phyloP scores from a whole-genome alignment of 2,888 invertebrate species.

The Venustoraphidia nigricollis region DNA sequence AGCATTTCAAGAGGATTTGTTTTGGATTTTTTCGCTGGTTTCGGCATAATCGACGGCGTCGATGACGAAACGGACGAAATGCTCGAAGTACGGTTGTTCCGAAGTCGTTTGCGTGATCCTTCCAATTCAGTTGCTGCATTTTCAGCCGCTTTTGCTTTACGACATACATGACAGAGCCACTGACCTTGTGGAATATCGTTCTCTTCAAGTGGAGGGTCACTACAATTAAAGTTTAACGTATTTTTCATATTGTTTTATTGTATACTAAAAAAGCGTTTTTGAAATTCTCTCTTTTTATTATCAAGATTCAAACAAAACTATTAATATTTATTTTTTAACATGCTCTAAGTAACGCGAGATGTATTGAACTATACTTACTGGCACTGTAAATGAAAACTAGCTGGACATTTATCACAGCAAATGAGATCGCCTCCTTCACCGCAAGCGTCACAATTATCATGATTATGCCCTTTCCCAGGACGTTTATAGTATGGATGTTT shows the following conservation, averaged over 20 bases:
- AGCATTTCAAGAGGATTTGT: slow-evolving; percentile 58
- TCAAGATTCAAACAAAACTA: no score
- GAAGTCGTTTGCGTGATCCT: slow-evolving; percentile 22
- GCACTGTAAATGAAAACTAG: slow-evolving; percentile 90
- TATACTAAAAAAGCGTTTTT: no score
- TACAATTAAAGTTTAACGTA: slow-evolving; percentile 23
- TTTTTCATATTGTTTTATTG: no score
- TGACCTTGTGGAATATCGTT: slow-evolving; percentile 80
- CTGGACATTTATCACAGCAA: slow-evolving; percentile 91
- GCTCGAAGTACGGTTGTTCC: slow-evolving; percentile 3
- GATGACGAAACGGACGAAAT: slow-evolving; percentile 3
- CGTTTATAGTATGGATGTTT: slow-evolving; percentile 73
- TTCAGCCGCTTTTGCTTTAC: slow-evolving; percentile 27
- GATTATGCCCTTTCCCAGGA: slow-evolving; percentile 80
- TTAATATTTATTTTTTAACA: no score
- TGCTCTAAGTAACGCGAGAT: neutral
- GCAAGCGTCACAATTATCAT: slow-evolving; percentile 88
- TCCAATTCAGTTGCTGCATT: slow-evolving; percentile 23
- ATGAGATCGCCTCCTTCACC: slow-evolving; percentile 88
- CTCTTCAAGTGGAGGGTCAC: slow-evolving; percentile 85
- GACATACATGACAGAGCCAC: slow-evolving; percentile 83
- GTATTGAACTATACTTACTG: slow-evolving; percentile 48
- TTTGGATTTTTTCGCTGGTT: slow-evolving; percentile 28
- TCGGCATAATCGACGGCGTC: slow-evolving; percentile 8
- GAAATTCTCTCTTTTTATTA: no score